Evolutionary conservation across 2,113 vertebrate genomes (phyloP).

Genomic region (Centropus bengalensis): DNA sequence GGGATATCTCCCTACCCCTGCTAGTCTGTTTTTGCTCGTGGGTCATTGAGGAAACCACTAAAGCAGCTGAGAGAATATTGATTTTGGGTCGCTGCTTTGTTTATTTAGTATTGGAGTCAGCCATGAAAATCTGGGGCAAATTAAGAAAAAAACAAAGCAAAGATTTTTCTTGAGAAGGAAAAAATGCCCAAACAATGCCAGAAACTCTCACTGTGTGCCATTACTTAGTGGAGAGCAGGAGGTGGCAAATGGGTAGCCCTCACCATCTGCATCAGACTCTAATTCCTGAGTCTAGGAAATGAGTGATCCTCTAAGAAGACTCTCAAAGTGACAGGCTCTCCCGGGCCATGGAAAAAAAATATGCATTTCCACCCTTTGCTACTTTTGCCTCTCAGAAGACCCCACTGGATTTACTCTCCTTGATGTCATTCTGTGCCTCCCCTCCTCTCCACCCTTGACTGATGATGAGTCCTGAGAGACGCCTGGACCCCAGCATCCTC

Average conservation of each 20-base stretch:
- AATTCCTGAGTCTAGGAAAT: background rate
- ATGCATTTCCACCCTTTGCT: background rate
- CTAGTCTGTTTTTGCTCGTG: background rate
- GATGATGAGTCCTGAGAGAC: background rate
- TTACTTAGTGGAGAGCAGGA: background rate
- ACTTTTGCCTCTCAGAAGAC: background rate
- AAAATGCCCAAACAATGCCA: background rate
- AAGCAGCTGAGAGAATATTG: background rate
- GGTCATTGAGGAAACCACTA: slow-evolving; percentile 10
- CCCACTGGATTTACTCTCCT: background rate
- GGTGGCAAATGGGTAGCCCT: background rate
- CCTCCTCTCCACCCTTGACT: background rate
- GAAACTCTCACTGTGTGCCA: background rate
- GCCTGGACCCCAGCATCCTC: background rate
- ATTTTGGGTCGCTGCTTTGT: background rate
- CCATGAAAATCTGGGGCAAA: slow-evolving; percentile 37
- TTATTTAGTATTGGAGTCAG: background rate
- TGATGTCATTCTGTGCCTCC: background rate
- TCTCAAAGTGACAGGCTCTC: background rate
- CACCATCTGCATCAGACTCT: background rate
- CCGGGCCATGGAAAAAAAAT: background rate
- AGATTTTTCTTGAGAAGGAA: slow-evolving; percentile 5
- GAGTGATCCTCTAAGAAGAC: background rate
- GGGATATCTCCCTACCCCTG: background rate
- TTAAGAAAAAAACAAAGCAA: slow-evolving; percentile 28